Base-by-base conservation (phyloP, 2,797 vertebrate species). In the Avahi laniger region DNA sequence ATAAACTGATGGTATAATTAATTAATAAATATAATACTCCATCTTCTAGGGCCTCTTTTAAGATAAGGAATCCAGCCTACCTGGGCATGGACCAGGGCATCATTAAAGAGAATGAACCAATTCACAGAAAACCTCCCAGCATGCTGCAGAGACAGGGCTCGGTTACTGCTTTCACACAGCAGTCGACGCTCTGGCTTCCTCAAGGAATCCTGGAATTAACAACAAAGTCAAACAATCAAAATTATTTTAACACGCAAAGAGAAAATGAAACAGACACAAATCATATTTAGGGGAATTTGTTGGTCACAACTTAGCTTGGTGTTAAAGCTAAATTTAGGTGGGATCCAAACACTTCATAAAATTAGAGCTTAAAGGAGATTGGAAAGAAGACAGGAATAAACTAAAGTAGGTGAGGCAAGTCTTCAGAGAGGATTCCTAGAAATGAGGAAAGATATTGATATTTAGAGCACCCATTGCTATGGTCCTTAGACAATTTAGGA, bases 61-160 rank as follows among this genome's bases (percentile, higher is more conserved):
- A 75, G 38, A 26, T 57, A 22, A 88, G 30, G 72, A 28, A 88
- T 46, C 28, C 22, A 0, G 84, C 98, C 98, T 96, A 99, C 99
- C 99, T 99, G 99, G 18, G 99, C 99, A 41, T 99, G 99, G n/a
- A 99, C 99, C 95, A 99, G 97, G 20, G 99, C 99, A 92, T 99
- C 99, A 0, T 99, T 99, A 97, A 99, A 99, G 24, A 99, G 99
- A 97, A 99, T 99, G 98, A 99, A 99, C 99, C 99, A 99, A 96
- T 99, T 99, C 70, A 99, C 99, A 85, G 99, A 99, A 98, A 99
- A 99, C 79, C 99, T 98, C 20, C 99, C 99, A 0, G 99, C 99
- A 0, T 99, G 99, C 98, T 99, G 99, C 79, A 99, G 98, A 6
- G 99, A 99, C 91, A 99, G 86, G 5, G 97, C 99, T 75, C 99